Evolutionary conservation across 2,797 vertebrate species (phyloP), one percentile per base, ranked within the genome.

Genomic region (Stomatorhinus walkeri): DNA sequence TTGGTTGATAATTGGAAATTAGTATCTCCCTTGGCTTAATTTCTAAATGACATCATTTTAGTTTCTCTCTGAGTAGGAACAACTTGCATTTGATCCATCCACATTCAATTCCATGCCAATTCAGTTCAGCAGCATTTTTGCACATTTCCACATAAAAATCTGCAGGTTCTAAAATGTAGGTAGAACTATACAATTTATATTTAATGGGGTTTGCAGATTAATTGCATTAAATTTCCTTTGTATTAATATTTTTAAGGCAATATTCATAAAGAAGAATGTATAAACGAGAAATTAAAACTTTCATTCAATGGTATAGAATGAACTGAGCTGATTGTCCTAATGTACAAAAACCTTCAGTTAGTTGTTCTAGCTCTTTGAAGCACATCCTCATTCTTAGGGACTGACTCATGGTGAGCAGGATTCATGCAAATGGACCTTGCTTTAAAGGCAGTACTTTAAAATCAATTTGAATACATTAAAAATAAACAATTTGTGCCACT

Each of bases 1-100:
- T 89, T 64, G 7, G 32, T 56, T 59, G 85, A 59, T 36, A 87
- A 87, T 59, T 87, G n/a, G 87, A 87, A 87, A 68, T 68, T 59
- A 64, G 59, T 24, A 2, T 87, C 54, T 86, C 85, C 68, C 54
- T 87, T 43, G 52, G 52, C 24, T 43, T 87, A 24, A 46, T 32
- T 87, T 64, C 40, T 48, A 43, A 54, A 64, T 43, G 43, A 24
- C 59, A 48, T 64, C 9, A 48, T 48, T 22, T 48, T 64, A 12
- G 46, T 64, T 61, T 64, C 32, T 59, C 4, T 87, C 19, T 87
- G 19, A 43, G 36, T 48, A 68, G 59, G 32, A 64, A 61, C 56
- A 40, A 68, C 22, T 64, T 68, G 16, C 22, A 14, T 49, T 83
- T 48, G n/a, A 32, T 87, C 85, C 3, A 19, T 36, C 14, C 14